These are phyloP conservation scores for Psix sp. DNA, from an alignment of 1,140 invertebrate species.

Conservation along the genomic window DNA sequence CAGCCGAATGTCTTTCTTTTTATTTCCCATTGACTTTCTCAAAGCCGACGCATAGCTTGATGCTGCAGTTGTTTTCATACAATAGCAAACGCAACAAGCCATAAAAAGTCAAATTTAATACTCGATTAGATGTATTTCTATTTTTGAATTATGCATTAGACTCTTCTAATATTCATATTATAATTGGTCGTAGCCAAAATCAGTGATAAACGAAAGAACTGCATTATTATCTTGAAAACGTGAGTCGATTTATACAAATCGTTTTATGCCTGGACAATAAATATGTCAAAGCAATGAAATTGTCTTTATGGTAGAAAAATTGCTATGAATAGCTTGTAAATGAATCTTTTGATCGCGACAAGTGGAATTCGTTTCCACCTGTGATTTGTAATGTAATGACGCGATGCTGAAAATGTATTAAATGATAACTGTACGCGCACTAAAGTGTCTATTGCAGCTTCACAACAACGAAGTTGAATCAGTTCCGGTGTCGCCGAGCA, in stretches of 20 bases:
- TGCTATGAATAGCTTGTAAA: background rate
- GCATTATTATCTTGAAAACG: too few species aligned
- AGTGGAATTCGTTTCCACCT: constrained; percentile 9
- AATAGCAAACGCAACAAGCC: too few species aligned
- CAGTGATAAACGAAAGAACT: too few species aligned
- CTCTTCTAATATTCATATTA: too few species aligned
- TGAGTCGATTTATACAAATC: too few species aligned
- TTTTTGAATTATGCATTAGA: too few species aligned
- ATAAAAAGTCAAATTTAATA: too few species aligned
- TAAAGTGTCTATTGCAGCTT: constrained; percentile 39
- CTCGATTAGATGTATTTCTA: too few species aligned
- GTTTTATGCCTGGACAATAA: too few species aligned
- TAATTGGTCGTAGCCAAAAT: too few species aligned
- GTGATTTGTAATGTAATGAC: constrained; percentile 19
- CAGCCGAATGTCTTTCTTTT: constrained; percentile 28
- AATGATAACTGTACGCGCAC: constrained; percentile 42
- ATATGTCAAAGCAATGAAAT: too few species aligned
- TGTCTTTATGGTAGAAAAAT: background rate
- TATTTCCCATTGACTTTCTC: constrained; percentile 21
- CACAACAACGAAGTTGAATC: constrained; percentile 31
- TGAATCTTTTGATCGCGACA: background rate
- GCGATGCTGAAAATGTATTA: constrained; percentile 22
- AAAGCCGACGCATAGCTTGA: background rate
- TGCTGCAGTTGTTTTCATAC: constrained; percentile 1
- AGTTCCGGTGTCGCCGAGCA: constrained; percentile 41